phyloP scores from a whole-genome alignment of 2,797 vertebrate species.

The Mormyrus proboscirostris region DNA sequence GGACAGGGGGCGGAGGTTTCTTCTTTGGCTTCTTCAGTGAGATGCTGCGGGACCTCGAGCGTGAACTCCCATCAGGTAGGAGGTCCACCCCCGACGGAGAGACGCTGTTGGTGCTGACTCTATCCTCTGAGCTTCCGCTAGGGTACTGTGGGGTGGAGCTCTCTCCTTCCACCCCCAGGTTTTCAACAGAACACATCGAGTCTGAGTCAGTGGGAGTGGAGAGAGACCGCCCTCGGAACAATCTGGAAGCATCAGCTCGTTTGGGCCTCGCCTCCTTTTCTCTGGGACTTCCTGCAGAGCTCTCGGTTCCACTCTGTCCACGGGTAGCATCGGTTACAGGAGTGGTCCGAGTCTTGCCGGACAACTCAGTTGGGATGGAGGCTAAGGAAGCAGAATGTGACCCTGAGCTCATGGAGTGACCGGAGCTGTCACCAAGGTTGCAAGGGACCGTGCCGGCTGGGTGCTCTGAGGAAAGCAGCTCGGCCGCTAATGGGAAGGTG shows the following conservation, averaged over 20 bases:
- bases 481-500: constrained; percentile 41
- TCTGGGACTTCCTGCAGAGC: background rate
- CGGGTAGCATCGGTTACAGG: background rate
- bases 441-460: constrained; percentile 25
- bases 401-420: constrained; percentile 35
- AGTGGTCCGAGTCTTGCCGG: constrained; percentile 17
- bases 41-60: constrained; percentile 45
- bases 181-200: constrained; percentile 52
- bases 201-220: constrained; percentile 56
- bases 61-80: constrained; percentile 35
- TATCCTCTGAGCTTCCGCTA: constrained; percentile 66
- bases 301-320: background rate
- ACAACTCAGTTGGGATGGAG: constrained; percentile 19
- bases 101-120: constrained; percentile 62
- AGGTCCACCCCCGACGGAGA: constrained; percentile 48
- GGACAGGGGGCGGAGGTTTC: constrained; percentile 76
- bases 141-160: constrained; percentile 64
- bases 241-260: constrained; percentile 9
- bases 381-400: constrained; percentile 40
- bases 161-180: constrained; percentile 51
- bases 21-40: constrained; percentile 78
- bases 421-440: constrained; percentile 29
- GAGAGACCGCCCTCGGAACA: constrained; percentile 56
- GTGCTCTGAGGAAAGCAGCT: constrained; percentile 31
- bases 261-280: constrained; percentile 1